Evolutionary conservation across 2,113 vertebrate genomes (phyloP).

Genomic region (Tringa solitaria): DNA sequence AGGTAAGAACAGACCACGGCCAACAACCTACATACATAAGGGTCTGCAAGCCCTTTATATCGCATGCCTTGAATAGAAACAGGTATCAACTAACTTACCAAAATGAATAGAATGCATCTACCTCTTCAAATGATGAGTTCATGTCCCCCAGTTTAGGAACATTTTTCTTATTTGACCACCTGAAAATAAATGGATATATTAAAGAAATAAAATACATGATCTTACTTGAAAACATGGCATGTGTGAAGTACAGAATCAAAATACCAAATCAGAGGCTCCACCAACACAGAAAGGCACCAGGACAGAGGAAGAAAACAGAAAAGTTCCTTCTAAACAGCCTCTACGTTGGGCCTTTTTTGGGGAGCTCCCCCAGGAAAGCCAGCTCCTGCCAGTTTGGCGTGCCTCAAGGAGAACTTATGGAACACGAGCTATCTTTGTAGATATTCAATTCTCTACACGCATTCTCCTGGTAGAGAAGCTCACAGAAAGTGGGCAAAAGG

Average conservation of each 20-base stretch:
- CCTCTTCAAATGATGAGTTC: conserved; percentile 93
- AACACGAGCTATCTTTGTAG: background rate
- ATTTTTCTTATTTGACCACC: conserved; percentile 94
- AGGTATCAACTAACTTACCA: conserved; percentile 80
- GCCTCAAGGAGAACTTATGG: background rate
- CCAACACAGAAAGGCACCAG: background rate
- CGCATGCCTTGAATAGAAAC: background rate
- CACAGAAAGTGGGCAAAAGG: background rate
- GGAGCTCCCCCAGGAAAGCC: background rate
- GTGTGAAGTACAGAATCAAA: background rate
- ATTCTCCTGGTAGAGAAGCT: background rate
- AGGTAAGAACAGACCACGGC: background rate
- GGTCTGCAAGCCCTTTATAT: background rate
- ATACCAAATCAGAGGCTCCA: background rate
- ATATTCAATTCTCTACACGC: background rate
- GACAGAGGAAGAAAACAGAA: background rate
- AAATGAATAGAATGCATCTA: conserved; percentile 97
- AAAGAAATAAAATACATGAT: background rate
- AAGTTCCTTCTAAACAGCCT: background rate
- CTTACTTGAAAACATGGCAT: background rate
- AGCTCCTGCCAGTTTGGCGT: background rate
- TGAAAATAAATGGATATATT: conserved; percentile 52
- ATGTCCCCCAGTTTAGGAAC: conserved; percentile 85
- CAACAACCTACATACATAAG: background rate
- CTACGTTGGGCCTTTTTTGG: background rate